phyloP scores from a whole-genome alignment of 2,888 invertebrate genomes.

The Automeris io region DNA sequence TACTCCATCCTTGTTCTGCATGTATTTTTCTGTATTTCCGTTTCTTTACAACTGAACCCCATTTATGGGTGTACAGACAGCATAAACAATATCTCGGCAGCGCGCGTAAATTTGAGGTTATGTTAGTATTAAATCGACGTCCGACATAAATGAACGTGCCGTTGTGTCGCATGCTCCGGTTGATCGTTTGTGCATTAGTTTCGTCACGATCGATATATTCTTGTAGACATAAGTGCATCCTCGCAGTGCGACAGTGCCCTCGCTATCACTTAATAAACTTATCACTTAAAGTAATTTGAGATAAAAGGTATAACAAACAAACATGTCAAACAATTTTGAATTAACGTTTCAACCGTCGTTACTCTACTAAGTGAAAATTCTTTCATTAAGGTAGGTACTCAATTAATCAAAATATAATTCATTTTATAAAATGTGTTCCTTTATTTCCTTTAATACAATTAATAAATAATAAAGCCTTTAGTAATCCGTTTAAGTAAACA shows the following conservation, averaged over 20 bases:
- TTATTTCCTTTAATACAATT: too few species aligned
- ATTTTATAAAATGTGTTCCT: neutral
- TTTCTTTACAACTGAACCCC: conserved; percentile 56
- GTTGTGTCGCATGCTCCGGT: conserved; percentile 22
- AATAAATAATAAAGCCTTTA: too few species aligned
- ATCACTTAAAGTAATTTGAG: conserved; percentile 27
- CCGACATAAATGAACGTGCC: conserved; percentile 54
- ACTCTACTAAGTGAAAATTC: neutral
- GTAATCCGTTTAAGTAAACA: too few species aligned
- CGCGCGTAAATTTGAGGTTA: conserved; percentile 73
- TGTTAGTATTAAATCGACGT: conserved; percentile 69
- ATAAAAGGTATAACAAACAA: conserved; percentile 8
- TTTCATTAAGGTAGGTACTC: conserved; percentile 7
- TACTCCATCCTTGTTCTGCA: conserved; percentile 38
- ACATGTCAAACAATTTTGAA: conserved; percentile 38
- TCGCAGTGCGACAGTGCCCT: conserved; percentile 26
- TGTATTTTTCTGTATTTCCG: conserved; percentile 27
- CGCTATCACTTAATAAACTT: conserved; percentile 34
- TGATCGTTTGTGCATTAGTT: conserved; percentile 42
- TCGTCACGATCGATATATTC: conserved; percentile 57
- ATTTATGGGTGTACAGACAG: conserved; percentile 58
- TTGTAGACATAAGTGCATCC: conserved; percentile 52
- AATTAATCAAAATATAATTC: too few species aligned
- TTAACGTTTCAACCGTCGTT: conserved; percentile 25
- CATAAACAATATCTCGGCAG: conserved; percentile 66